These are phyloP conservation scores for Eulemur rubriventer DNA, from an alignment of 2,797 vertebrate species.

Conservation along the genomic window DNA sequence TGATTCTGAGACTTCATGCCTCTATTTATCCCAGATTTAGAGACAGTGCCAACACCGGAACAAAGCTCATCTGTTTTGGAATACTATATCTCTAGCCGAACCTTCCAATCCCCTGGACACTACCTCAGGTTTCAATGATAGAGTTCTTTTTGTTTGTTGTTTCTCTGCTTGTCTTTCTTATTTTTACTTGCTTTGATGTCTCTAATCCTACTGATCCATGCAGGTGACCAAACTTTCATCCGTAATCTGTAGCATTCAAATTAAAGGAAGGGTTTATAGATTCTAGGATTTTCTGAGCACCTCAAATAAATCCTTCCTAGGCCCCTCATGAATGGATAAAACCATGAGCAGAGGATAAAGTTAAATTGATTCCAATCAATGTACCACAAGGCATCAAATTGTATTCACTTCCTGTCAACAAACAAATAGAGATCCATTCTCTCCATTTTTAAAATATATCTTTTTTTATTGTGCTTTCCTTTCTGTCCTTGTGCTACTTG, in stretches of 20 bases:
- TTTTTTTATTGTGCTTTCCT: background rate
- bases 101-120: conserved; percentile 1
- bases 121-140: conserved; percentile 5
- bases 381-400: conserved; percentile 80
- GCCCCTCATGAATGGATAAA: conserved; percentile 85
- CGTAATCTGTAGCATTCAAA: conserved; percentile 89
- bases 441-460: background rate
- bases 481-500: background rate
- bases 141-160: conserved; percentile 84
- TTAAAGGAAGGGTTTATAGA: conserved; percentile 88
- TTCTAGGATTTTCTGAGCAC: conserved; percentile 88
- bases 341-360: conserved; percentile 82
- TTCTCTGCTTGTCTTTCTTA: conserved; percentile 83
- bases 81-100: background rate
- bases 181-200: conserved; percentile 86
- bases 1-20: background rate
- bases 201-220: conserved; percentile 84
- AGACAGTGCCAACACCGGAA: background rate
- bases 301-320: conserved; percentile 85
- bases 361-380: conserved; percentile 87
- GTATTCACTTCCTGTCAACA: conserved; percentile 78
- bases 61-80: background rate
- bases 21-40: conserved; percentile 7
- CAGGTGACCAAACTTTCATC: conserved; percentile 90
- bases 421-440: conserved; percentile 64